Percentiles rank a stretch among this genome's conserved stretches.
phyloP scores from a whole-genome alignment of 2,888 invertebrate species.

The Stenoptilia bipunctidactyla region DNA sequence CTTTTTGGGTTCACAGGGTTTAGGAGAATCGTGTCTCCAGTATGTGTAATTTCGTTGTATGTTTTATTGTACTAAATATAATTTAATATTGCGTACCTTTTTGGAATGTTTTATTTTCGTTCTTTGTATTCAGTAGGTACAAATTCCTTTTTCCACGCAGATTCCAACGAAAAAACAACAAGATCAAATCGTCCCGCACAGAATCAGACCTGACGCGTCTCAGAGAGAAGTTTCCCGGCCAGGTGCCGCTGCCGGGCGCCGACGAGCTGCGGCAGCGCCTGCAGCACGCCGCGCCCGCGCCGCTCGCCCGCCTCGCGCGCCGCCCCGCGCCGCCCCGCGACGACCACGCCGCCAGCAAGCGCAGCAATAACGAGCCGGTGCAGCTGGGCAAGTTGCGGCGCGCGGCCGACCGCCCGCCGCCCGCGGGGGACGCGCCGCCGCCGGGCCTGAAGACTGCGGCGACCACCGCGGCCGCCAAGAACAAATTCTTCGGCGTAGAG shows the following conservation, averaged over 20 bases:
- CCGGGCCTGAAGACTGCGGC: conserved; percentile 46
- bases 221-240: conserved; percentile 34
- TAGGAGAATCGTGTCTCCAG: too few species aligned
- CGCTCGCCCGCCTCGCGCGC: conserved; percentile 45
- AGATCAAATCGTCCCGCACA: conserved; percentile 52
- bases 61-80: too few species aligned
- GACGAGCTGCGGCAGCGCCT: conserved; percentile 32
- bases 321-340: conserved; percentile 43
- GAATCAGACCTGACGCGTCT: conserved; percentile 52
- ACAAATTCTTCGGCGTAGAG: conserved; percentile 57
- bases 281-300: conserved; percentile 40
- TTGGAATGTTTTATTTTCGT: too few species aligned
- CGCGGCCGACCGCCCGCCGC: conserved; percentile 34
- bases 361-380: conserved; percentile 47
- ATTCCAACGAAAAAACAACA: conserved; percentile 54
- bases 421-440: conserved; percentile 28
- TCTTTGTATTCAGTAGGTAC: too few species aligned
- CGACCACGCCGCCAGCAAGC: conserved; percentile 37
- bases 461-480: conserved; percentile 51
- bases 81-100: too few species aligned
- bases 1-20: too few species aligned
- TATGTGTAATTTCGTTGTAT: too few species aligned
- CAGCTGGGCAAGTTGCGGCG: conserved; percentile 49
- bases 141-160: conserved; percentile 17
- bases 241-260: conserved; percentile 35